These are phyloP conservation scores for Spodoptera frugiperda DNA, from an alignment of 1,140 invertebrate genomes.

Conservation along the genomic window DNA sequence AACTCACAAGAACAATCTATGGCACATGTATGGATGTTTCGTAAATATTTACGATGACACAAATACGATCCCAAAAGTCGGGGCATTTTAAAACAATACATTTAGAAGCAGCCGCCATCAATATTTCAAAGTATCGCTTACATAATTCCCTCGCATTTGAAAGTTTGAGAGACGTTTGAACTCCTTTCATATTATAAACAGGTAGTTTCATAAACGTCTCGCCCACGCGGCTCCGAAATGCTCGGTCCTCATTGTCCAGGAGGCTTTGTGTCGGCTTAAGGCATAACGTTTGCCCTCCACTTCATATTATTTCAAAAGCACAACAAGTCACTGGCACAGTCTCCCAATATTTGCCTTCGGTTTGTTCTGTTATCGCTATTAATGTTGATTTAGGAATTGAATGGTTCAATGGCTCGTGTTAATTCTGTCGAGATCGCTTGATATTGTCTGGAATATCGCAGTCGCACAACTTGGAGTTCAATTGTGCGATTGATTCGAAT, in stretches of 20 bases:
- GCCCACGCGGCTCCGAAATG: slow-evolving; percentile 27
- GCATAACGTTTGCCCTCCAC: slow-evolving; percentile 44
- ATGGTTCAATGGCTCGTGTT: slow-evolving; percentile 32
- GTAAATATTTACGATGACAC: background rate
- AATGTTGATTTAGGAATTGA: slow-evolving; percentile 46
- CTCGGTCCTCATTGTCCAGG: slow-evolving; percentile 52
- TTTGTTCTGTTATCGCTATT: slow-evolving; percentile 40
- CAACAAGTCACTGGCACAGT: slow-evolving; percentile 33
- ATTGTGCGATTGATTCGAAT: slow-evolving; percentile 36
- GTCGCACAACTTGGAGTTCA: slow-evolving; percentile 15
- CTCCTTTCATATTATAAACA: slow-evolving; percentile 46
- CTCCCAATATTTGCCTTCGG: slow-evolving; percentile 41
- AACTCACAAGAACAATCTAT: background rate
- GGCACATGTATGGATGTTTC: no score
- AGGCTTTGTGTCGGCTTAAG: slow-evolving; percentile 57
- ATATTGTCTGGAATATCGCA: slow-evolving; percentile 28
- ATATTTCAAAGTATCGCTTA: slow-evolving; percentile 21
- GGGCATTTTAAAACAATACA: background rate
- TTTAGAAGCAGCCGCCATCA: background rate
- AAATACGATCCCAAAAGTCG: background rate
- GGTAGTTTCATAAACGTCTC: slow-evolving; percentile 46
- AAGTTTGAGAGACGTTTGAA: slow-evolving; percentile 32
- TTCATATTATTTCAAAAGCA: slow-evolving; percentile 35
- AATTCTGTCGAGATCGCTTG: slow-evolving; percentile 28
- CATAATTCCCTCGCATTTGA: slow-evolving; percentile 18